Conservation (phyloP, 2,888 invertebrate species). For the Dexiosoma caninum region DNA sequence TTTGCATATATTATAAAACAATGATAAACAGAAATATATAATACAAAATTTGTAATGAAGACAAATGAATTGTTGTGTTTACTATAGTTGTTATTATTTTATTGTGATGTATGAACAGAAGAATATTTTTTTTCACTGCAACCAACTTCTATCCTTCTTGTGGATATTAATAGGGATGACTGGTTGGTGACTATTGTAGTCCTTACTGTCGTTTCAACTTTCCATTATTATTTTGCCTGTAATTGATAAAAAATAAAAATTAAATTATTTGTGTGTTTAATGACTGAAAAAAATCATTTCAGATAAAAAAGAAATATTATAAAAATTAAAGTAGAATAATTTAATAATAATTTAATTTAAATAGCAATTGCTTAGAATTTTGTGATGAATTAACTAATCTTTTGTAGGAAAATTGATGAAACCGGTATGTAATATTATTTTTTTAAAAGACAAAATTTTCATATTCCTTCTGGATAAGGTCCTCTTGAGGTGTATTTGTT, state of each 20-base stretch:
- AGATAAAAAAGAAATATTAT: too few relatives aligned
- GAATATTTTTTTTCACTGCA: background rate
- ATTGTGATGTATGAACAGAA: background rate
- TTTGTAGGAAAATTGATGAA: too few relatives aligned
- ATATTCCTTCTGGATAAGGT: too few relatives aligned
- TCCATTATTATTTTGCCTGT: conserved; percentile 47
- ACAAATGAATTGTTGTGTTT: conserved; percentile 17
- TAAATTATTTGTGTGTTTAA: background rate
- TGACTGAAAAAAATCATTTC: background rate
- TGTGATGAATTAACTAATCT: too few relatives aligned
- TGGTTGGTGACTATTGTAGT: background rate
- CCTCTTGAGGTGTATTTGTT: too few relatives aligned
- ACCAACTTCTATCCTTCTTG: background rate
- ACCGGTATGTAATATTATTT: too few relatives aligned
- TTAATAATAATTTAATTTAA: too few relatives aligned
- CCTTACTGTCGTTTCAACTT: conserved; percentile 37
- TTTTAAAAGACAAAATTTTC: too few relatives aligned
- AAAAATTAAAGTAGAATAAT: too few relatives aligned
- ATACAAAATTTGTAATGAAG: conserved; percentile 29
- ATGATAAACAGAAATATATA: conserved; percentile 9
- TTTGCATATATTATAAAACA: conserved; percentile 64
- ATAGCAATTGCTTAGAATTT: too few relatives aligned
- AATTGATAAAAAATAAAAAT: conserved; percentile 21
- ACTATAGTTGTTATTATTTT: background rate
- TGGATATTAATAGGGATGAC: background rate